These are phyloP conservation scores for Vireo griseus DNA, from an alignment of 2,797 vertebrate species.

Conservation along the genomic window DNA sequence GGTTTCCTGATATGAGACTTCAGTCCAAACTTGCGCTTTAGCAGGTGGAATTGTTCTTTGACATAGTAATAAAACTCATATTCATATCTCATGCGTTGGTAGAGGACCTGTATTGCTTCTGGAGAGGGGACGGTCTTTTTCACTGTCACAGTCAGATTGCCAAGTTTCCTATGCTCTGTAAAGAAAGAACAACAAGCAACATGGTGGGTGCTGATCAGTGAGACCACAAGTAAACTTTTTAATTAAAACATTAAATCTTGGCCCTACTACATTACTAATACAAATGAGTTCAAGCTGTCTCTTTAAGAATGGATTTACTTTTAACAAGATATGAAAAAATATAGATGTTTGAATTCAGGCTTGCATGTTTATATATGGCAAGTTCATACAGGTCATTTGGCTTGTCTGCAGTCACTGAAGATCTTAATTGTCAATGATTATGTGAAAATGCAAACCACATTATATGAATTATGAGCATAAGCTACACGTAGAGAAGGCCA, in stretches of 20 bases:
- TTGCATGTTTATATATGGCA: background rate
- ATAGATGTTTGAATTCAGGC: background rate
- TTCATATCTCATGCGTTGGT: slow-evolving; percentile 94
- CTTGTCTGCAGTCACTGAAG: background rate
- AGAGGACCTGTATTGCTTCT: slow-evolving; percentile 92
- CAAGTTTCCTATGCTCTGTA: slow-evolving; percentile 92
- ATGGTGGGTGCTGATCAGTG: background rate
- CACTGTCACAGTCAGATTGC: slow-evolving; percentile 95
- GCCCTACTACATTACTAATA: background rate
- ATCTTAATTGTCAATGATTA: background rate
- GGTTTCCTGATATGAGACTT: slow-evolving; percentile 76
- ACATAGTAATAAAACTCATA: slow-evolving; percentile 97
- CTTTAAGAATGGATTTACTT: background rate
- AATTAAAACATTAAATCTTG: background rate
- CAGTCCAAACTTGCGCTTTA: slow-evolving; percentile 95
- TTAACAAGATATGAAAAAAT: background rate
- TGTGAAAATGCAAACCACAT: background rate
- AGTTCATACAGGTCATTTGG: background rate
- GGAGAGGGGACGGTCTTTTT: slow-evolving; percentile 91
- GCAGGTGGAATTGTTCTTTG: slow-evolving; percentile 93
- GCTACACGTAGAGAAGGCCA: background rate
- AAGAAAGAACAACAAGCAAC: background rate
- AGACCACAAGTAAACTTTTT: background rate
- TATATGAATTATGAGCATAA: background rate
- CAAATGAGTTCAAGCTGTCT: background rate